phyloP scores from a whole-genome alignment of 2,113 vertebrate genomes.

The Casuarius casuarius region DNA sequence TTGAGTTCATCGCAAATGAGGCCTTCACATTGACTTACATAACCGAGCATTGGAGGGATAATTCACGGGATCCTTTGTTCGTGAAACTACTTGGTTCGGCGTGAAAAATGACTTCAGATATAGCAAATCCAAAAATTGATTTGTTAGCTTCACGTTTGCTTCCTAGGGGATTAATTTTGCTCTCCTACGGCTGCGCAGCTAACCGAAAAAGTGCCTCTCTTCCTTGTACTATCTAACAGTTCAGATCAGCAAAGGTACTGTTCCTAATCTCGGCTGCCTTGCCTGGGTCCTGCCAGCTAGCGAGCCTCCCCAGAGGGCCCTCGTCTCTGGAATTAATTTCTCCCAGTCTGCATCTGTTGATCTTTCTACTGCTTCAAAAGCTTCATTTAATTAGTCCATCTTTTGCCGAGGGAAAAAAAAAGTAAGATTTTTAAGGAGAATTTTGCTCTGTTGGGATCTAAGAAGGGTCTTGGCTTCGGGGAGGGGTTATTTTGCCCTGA shows the following conservation, averaged over 20 bases:
- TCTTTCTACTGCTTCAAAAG: background rate
- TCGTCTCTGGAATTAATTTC: background rate
- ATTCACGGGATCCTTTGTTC: background rate
- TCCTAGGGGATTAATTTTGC: background rate
- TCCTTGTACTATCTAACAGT: background rate
- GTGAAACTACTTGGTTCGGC: background rate
- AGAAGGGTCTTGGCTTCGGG: background rate
- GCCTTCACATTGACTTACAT: background rate
- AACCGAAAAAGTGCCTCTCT: background rate
- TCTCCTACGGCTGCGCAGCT: background rate
- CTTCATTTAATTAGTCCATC: background rate
- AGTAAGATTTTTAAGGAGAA: background rate
- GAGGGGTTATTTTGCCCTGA: background rate
- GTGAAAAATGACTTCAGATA: background rate
- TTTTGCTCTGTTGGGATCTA: background rate
- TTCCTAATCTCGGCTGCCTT: background rate
- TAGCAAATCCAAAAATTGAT: background rate
- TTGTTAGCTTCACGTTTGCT: background rate
- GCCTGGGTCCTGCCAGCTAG: fast-evolving
- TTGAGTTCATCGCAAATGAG: fast-evolving
- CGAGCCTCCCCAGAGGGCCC: background rate
- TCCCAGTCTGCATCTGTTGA: background rate
- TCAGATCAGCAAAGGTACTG: background rate
- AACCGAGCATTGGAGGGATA: background rate
- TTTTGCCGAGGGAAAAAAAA: background rate